Evolutionary conservation across 2,113 vertebrate genomes (phyloP), one percentile per base, ranked within the genome.

Genomic region (Podocnemis expansa): DNA sequence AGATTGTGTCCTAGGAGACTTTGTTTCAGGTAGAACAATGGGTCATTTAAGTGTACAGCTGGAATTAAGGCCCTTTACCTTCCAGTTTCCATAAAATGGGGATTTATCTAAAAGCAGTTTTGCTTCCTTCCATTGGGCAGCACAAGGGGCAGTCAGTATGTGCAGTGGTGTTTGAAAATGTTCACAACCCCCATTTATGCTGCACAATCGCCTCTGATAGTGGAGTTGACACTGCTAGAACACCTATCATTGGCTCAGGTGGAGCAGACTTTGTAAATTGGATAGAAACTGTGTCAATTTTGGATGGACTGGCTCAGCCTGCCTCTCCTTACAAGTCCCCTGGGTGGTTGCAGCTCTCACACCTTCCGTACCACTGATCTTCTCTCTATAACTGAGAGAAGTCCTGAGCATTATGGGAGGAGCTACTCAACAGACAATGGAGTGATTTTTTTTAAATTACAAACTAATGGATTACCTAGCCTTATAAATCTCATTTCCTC

Each of bases 11-110:
- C 75, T 79, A 93, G 94, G 43, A 78, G 25, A 41, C 22, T 91
- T 95, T 92, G 34, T 85, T 96, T 70, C 45, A 78, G 47, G 45
- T 81, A 94, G 60, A 94, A 94, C 78, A 94, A 92, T 79, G 4
- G 21, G 4, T 45, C 51, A 56, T 94, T 94, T 92, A 91, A 91
- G 13, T 81, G 49, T 45, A 60, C 38, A 83, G 58, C 11, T 88
- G 9, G 83, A 94, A 95, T 96, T 89, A 92, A 58, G 25, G 49
- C 78, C 84, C 52, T 78, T 13, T 85, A 88, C 34, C 56, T 94
- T 93, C 70, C 43, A 79, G 19, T 21, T 92, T 93, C 49, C 38
- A 56, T 0, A 0, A 90, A 78, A 87, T 27, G 83, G 1, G 6
- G 76, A 58, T 91, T 96, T 92, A 94, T 73, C 41, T 49, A 86